A percentile compares a stretch with the other conserved stretches of the same genome.
Conservation (phyloP, 2,888 invertebrate species). For the Orchesella flavescens region DNA sequence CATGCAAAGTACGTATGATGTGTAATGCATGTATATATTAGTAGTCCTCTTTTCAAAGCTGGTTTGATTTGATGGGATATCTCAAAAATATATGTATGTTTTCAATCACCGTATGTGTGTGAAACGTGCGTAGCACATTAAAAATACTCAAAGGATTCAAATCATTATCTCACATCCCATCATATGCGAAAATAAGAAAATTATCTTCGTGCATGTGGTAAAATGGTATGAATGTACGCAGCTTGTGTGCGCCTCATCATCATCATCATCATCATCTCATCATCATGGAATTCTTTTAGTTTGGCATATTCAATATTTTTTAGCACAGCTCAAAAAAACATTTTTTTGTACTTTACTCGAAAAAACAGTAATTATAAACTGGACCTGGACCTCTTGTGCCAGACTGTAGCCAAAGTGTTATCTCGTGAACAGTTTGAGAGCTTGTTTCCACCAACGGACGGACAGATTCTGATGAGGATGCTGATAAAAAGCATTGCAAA, state of each 20-base stretch:
- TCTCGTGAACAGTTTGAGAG: not conserved
- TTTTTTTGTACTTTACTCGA: too few relatives aligned
- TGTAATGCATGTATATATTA: too few relatives aligned
- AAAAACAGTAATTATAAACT: slow-evolving; percentile 13
- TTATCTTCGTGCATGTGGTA: too few relatives aligned
- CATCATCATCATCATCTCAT: not conserved
- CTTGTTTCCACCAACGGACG: not conserved
- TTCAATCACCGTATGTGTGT: slow-evolving; percentile 45
- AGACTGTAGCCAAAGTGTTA: not conserved
- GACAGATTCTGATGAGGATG: slow-evolving; percentile 13
- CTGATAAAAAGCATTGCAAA: slow-evolving; percentile 4
- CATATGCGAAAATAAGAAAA: not conserved
- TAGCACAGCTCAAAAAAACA: too few relatives aligned
- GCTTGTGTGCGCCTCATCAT: not conserved
- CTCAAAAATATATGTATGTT: not conserved
- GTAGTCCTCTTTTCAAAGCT: too few relatives aligned
- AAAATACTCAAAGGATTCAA: slow-evolving; percentile 16
- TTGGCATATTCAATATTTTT: too few relatives aligned
- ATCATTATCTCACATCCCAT: not conserved
- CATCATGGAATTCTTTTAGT: too few relatives aligned
- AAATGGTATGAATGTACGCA: not conserved
- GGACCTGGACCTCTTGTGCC: not conserved
- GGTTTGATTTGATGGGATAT: slow-evolving; percentile 29
- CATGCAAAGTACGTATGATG: too few relatives aligned
- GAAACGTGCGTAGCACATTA: slow-evolving; percentile 62